These are phyloP conservation scores for Gouania willdenowi DNA, from an alignment of 2,797 vertebrate species.

Conservation along the genomic window DNA sequence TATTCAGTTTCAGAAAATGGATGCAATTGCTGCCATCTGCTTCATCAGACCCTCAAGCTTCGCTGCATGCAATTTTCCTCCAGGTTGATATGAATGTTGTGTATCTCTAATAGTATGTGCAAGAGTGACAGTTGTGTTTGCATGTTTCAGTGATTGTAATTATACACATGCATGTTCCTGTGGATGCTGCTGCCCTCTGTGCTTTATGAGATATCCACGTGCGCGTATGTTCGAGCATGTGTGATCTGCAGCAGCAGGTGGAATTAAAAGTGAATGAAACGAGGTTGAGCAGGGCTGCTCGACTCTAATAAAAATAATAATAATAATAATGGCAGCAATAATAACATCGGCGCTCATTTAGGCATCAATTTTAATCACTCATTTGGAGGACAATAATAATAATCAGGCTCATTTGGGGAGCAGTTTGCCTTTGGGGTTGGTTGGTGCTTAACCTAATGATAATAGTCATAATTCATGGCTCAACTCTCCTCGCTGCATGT, in stretches of 20 bases:
- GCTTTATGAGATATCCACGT: no score
- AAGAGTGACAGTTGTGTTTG: no score
- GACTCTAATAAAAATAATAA: constrained; percentile 57
- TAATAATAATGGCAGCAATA: constrained; percentile 67
- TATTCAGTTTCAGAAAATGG: constrained; percentile 36
- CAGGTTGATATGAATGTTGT: constrained; percentile 24
- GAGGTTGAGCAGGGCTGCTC: constrained; percentile 42
- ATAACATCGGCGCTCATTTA: constrained; percentile 71
- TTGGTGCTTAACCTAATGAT: constrained; percentile 81
- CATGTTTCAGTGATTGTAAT: background rate
- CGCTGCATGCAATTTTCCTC: constrained; percentile 11
- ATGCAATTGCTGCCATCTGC: constrained; percentile 46
- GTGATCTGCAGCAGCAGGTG: constrained; percentile 43
- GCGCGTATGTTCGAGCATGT: background rate
- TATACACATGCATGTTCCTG: background rate
- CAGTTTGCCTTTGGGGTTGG: constrained; percentile 73
- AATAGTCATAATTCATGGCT: constrained; percentile 80
- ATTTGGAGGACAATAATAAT: constrained; percentile 79
- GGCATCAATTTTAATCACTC: constrained; percentile 79
- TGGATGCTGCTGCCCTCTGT: no score
- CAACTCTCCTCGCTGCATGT: constrained; percentile 68
- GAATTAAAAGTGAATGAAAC: constrained; percentile 73
- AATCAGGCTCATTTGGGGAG: constrained; percentile 76
- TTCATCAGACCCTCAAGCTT: constrained; percentile 23
- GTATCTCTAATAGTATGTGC: no score